Evolutionary conservation across 2,888 invertebrate genomes (phyloP).

Genomic region (Cephus rjabovi): DNA sequence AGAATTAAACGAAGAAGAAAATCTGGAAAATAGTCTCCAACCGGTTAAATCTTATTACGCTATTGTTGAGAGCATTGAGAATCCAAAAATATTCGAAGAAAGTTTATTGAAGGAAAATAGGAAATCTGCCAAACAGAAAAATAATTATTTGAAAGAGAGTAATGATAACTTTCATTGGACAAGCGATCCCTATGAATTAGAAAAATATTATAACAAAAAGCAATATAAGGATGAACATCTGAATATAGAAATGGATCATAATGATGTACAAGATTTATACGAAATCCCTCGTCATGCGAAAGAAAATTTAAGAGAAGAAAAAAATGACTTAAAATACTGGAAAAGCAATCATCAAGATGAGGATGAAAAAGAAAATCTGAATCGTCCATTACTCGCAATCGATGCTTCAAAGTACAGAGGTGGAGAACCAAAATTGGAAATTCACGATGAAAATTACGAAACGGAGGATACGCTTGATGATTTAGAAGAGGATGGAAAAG

Average conservation of each 20-base stretch:
- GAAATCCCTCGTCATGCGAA: not conserved
- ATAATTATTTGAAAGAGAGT: not conserved
- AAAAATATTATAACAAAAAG: not conserved
- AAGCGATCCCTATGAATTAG: not conserved
- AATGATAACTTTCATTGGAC: not conserved
- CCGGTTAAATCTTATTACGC: constrained; percentile 27
- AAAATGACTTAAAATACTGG: not conserved
- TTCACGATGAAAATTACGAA: constrained; percentile 4
- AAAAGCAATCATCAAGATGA: not conserved
- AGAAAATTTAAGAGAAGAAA: not conserved
- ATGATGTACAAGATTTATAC: not conserved
- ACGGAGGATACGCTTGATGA: not conserved
- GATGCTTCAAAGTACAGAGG: constrained; percentile 37
- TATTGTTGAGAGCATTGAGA: constrained; percentile 33
- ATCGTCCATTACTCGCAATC: constrained; percentile 22
- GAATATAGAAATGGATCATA: not conserved
- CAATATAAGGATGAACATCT: not conserved
- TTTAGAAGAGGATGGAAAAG: not conserved
- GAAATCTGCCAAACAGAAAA: not conserved
- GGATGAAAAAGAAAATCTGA: not conserved
- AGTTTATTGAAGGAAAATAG: not conserved
- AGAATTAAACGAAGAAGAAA: not conserved
- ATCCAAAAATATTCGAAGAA: constrained; percentile 23
- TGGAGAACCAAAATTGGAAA: constrained; percentile 25
- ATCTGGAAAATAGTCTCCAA: not conserved